phyloP scores from a whole-genome alignment of 2,113 vertebrate species.

The Cranoglanis bouderius region DNA sequence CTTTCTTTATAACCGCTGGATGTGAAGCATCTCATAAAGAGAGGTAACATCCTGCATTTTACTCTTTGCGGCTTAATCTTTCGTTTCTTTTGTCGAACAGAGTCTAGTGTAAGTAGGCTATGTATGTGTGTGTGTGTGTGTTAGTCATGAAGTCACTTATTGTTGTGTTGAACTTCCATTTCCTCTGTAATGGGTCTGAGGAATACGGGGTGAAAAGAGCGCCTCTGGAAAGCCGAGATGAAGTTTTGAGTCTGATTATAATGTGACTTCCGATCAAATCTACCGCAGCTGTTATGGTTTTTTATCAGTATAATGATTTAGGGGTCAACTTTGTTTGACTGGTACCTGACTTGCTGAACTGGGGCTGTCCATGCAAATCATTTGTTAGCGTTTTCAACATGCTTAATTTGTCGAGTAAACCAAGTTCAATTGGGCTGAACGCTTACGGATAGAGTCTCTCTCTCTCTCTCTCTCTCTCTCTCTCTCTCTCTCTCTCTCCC shows the following conservation, averaged over 20 bases:
- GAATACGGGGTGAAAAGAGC: constrained; percentile 63
- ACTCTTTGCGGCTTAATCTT: constrained; percentile 20
- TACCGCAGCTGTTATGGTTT: constrained; percentile 55
- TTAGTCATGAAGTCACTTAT: constrained; percentile 40
- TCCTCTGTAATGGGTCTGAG: constrained; percentile 69
- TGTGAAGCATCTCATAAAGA: constrained; percentile 72
- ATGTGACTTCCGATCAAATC: constrained; percentile 66
- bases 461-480: background rate
- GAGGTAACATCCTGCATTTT: constrained; percentile 70
- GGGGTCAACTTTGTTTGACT: constrained; percentile 52
- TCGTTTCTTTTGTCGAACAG: background rate
- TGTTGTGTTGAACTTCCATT: constrained; percentile 66
- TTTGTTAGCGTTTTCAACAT: constrained; percentile 26
- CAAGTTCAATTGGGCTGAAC: constrained; percentile 1
- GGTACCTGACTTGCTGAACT: background rate
- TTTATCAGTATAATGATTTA: constrained; percentile 53
- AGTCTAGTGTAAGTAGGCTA: background rate
- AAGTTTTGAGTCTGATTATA: constrained; percentile 68
- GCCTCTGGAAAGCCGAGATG: constrained; percentile 38
- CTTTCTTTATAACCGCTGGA: constrained; percentile 76
- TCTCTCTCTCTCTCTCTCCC: background rate
- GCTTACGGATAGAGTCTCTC: background rate
- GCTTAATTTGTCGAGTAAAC: constrained; percentile 26
- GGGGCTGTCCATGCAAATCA: constrained; percentile 25
- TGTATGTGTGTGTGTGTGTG: constrained; percentile 3